A percentile compares a stretch with the other conserved stretches of the same genome.
Evolutionary conservation across 2,888 invertebrate genomes (phyloP).

Genomic region (Orthonychiurus folsomi): DNA sequence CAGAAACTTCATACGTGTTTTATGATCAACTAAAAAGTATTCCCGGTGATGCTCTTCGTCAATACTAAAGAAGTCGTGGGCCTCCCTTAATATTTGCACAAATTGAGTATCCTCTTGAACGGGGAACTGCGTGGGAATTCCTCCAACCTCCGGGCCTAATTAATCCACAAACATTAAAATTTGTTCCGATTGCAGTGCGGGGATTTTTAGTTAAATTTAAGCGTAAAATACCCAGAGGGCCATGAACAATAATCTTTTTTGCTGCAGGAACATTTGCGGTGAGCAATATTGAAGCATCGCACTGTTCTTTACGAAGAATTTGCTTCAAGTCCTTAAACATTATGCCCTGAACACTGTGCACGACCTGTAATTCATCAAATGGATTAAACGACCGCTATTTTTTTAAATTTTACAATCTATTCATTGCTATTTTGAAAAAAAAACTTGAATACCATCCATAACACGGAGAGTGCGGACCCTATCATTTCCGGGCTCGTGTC

Average conservation of each 20-base stretch:
- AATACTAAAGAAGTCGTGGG: slow-evolving; percentile 93
- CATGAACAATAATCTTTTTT: slow-evolving; percentile 96
- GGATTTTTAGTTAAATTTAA: background rate
- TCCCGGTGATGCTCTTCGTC: slow-evolving; percentile 79
- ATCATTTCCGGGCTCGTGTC: slow-evolving; percentile 91
- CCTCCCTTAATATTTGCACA: slow-evolving; percentile 85
- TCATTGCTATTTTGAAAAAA: background rate
- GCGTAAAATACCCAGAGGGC: slow-evolving; percentile 57
- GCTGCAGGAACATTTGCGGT: slow-evolving; percentile 99
- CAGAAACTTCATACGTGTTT: slow-evolving; percentile 88
- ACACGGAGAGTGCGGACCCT: slow-evolving; percentile 83
- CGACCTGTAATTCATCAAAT: slow-evolving; percentile 58
- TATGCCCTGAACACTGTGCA: slow-evolving; percentile 96
- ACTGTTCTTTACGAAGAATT: slow-evolving; percentile 95
- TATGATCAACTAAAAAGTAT: slow-evolving; percentile 94
- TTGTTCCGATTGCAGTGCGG: background rate
- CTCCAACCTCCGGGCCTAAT: slow-evolving; percentile 72
- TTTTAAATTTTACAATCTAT: background rate
- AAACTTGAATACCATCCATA: slow-evolving; percentile 74
- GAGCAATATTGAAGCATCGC: slow-evolving; percentile 91
- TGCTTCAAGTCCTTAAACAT: slow-evolving; percentile 99
- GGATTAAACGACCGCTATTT: no score
- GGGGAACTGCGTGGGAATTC: slow-evolving; percentile 96
- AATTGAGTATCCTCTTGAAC: slow-evolving; percentile 97
- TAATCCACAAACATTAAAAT: background rate